phyloP scores from a whole-genome alignment of 2,797 vertebrate genomes.

The Malacoraja senta region DNA sequence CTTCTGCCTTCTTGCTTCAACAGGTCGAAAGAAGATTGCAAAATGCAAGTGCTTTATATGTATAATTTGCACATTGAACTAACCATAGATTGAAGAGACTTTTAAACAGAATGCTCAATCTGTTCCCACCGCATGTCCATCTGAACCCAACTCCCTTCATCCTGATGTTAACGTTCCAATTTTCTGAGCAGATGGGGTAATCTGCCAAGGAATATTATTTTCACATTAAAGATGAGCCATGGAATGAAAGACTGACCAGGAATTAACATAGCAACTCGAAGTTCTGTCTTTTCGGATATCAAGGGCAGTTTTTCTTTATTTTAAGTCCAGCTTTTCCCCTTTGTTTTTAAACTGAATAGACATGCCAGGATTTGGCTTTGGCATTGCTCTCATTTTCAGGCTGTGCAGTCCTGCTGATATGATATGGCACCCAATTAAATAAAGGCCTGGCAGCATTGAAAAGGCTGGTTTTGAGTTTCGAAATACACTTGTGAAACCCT shows the following conservation, averaged over 20 bases:
- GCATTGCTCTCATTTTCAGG: not conserved
- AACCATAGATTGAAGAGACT: not conserved
- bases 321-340: not conserved
- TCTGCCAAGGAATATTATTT: not conserved
- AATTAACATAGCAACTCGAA: not conserved
- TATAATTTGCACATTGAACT: not conserved
- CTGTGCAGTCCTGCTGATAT: not conserved
- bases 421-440: too few relatives aligned
- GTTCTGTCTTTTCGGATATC: not conserved
- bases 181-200: not conserved
- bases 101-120: not conserved
- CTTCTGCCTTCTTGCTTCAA: not conserved
- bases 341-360: not conserved
- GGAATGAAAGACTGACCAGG: too few relatives aligned
- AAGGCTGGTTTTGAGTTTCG: too few relatives aligned
- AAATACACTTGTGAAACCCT: too few relatives aligned
- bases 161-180: not conserved
- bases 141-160: not conserved
- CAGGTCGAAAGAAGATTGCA: not conserved
- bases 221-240: not conserved
- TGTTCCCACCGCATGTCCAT: not conserved
- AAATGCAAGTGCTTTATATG: not conserved
- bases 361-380: not conserved
- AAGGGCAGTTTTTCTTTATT: not conserved
- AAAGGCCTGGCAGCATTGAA: too few relatives aligned